phyloP scores from a whole-genome alignment of 2,113 vertebrate genomes.

The Ursus arctos region DNA sequence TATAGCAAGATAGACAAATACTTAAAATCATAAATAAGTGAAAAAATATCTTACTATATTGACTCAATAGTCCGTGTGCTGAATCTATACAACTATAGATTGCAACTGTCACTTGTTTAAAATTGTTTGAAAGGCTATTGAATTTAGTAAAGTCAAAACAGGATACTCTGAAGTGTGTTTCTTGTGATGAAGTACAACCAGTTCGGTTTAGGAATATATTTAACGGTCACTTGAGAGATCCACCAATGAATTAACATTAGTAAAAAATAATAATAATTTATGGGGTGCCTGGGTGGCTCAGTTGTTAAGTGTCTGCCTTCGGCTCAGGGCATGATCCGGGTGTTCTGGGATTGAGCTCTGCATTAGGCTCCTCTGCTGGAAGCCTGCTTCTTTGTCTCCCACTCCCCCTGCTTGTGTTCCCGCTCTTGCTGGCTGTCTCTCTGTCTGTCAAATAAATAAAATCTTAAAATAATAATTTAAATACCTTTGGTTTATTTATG shows the following conservation, averaged over 20 bases:
- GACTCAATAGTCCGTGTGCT: background rate
- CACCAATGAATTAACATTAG: background rate
- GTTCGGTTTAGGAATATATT: background rate
- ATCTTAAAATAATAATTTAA: background rate
- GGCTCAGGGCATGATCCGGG: too few species aligned
- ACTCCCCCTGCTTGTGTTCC: too few species aligned
- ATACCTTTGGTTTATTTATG: background rate
- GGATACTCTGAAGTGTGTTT: background rate
- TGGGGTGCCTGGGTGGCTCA: too few species aligned
- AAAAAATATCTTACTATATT: background rate
- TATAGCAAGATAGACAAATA: background rate
- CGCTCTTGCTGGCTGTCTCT: too few species aligned
- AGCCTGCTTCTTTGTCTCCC: too few species aligned
- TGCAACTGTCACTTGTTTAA: background rate
- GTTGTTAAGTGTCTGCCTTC: too few species aligned
- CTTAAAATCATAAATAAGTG: slow-evolving; percentile 18
- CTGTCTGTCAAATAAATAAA: too few species aligned
- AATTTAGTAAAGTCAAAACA: background rate
- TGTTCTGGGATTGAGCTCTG: too few species aligned
- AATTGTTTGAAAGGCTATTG: slow-evolving; percentile 2
- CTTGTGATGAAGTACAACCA: background rate
- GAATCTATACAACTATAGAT: background rate
- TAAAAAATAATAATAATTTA: background rate
- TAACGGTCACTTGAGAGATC: background rate
- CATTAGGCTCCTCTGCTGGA: too few species aligned